phyloP scores from a whole-genome alignment of 2,797 vertebrate species.

The Phaenicophaeus curvirostris region DNA sequence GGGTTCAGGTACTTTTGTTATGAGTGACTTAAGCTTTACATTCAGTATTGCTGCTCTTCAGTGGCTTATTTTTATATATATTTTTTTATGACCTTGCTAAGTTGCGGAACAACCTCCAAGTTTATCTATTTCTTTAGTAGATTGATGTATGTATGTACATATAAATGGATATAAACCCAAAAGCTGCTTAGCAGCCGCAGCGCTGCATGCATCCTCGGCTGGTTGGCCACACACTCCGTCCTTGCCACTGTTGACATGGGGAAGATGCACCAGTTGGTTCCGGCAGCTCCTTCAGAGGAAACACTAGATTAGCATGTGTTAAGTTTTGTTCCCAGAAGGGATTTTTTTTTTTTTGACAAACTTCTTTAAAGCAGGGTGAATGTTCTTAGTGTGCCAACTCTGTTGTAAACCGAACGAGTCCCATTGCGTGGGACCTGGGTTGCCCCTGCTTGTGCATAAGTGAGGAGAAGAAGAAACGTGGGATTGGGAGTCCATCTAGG shows the following conservation, averaged over 20 bases:
- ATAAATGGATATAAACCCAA: background rate
- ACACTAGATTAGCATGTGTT: rapidly evolving
- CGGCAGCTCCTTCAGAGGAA: background rate
- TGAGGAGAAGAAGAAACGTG: rapidly evolving
- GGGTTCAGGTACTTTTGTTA: background rate
- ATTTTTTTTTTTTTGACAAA: background rate
- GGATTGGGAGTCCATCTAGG: rapidly evolving
- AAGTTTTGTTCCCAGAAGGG: background rate
- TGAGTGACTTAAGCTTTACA: background rate
- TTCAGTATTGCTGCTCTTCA: background rate
- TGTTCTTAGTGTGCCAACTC: background rate
- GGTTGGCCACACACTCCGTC: background rate
- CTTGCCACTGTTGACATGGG: background rate
- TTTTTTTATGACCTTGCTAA: background rate
- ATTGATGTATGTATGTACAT: background rate
- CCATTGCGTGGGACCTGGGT: background rate
- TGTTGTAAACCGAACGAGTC: too few relatives aligned
- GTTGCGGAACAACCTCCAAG: background rate
- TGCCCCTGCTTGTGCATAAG: background rate
- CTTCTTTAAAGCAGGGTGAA: background rate
- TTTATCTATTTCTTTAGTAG: background rate
- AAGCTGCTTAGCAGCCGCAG: background rate
- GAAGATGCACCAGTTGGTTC: background rate
- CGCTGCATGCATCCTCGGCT: background rate
- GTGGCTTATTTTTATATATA: background rate